Percentiles rank a stretch among this genome's conserved stretches.
Conservation (phyloP, 1,140 invertebrate species). For the Drosophila littoralis region DNA sequence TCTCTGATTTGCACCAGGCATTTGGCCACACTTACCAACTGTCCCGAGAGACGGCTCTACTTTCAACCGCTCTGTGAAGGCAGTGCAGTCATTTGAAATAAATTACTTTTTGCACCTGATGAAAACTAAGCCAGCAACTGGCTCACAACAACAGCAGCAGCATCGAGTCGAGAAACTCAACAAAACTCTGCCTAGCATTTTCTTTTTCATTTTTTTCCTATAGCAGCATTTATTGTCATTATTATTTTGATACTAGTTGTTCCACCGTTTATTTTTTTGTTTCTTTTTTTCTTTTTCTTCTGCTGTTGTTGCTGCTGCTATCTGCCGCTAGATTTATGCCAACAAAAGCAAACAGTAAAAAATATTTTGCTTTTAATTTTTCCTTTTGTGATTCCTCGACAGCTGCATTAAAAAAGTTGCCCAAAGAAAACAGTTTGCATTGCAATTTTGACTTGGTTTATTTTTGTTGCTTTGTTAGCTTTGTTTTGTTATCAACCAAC, state of each 20-base stretch:
- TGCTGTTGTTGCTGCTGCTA: constrained; percentile 39
- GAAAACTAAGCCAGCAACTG: constrained; percentile 61
- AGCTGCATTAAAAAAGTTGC: constrained; percentile 77
- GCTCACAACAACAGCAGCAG: constrained; percentile 23
- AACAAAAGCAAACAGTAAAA: constrained; percentile 75
- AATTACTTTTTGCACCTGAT: constrained; percentile 81
- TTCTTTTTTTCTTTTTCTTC: constrained; percentile 32
- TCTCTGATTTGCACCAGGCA: constrained; percentile 34
- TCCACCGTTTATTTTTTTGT: constrained; percentile 35
- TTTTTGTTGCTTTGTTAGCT: constrained; percentile 57
- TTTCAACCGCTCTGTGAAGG: constrained; percentile 28
- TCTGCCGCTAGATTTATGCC: constrained; percentile 75
- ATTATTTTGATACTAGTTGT: constrained; percentile 72
- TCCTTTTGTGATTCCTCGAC: constrained; percentile 55
- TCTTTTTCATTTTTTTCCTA: constrained; percentile 22
- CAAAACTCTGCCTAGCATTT: constrained; percentile 34
- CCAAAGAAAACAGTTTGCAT: constrained; percentile 80
- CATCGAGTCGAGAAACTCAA: constrained; percentile 18
- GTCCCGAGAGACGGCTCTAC: constrained; percentile 1
- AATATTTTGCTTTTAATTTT: constrained; percentile 51
- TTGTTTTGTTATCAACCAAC: constrained; percentile 74
- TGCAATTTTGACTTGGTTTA: constrained; percentile 70
- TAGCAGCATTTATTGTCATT: constrained; percentile 77
- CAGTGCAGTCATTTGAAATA: constrained; percentile 75
- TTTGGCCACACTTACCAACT: constrained; percentile 18